Conservation (phyloP, 2,888 invertebrate species). For the Galeopsomyia nigrocyanea region DNA sequence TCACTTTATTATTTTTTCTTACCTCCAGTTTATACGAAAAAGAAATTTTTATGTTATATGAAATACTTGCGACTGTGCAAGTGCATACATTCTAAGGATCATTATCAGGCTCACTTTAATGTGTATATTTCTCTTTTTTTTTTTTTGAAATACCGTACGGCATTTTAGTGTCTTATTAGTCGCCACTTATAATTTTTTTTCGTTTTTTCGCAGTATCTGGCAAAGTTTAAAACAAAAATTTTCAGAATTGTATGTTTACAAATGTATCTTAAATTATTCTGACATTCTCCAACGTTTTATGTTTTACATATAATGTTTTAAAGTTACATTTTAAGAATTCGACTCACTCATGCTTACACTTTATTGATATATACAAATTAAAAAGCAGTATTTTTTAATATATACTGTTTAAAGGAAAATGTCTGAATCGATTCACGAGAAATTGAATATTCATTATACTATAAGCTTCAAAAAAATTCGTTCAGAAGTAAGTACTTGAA, state of each 20-base stretch:
- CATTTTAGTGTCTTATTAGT: conserved; percentile 15
- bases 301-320: conserved; percentile 15
- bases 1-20: conserved; percentile 22
- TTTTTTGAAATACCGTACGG: conserved; percentile 30
- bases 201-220: not conserved
- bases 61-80: conserved; percentile 28
- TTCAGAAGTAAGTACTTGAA: conserved; percentile 24
- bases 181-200: conserved; percentile 16
- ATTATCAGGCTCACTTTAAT: conserved; percentile 17
- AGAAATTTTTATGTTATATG: conserved; percentile 12
- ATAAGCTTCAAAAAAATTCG: conserved; percentile 10
- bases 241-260: conserved; percentile 9
- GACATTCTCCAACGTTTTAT: not conserved
- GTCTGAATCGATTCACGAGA: not conserved
- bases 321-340: conserved; percentile 16
- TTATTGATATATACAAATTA: conserved; percentile 12
- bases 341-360: conserved; percentile 9
- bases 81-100: conserved; percentile 24
- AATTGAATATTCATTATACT: conserved; percentile 8
- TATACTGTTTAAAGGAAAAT: not conserved
- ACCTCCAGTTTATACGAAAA: conserved; percentile 29
- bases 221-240: conserved; percentile 1
- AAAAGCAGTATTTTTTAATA: not conserved
- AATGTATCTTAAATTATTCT: conserved; percentile 18
- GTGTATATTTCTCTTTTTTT: conserved; percentile 8